These are phyloP conservation scores for Perizoma flavofasciatum DNA, from an alignment of 2,888 invertebrate genomes.

Conservation along the genomic window DNA sequence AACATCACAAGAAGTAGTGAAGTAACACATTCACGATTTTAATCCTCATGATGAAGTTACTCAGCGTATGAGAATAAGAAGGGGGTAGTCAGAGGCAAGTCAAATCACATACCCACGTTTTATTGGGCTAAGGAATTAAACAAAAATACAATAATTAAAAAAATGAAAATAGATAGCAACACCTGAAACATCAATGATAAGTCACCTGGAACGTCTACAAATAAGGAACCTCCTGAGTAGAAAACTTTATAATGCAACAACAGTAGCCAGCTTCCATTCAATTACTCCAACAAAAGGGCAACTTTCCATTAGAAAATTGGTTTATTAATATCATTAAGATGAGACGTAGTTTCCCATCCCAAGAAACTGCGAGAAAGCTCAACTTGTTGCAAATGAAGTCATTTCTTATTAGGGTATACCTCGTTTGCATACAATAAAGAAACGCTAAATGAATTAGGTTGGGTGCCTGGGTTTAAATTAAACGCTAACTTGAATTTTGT, in stretches of 20 bases:
- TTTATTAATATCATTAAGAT: slow-evolving; percentile 38
- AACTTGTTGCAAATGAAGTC: slow-evolving; percentile 46
- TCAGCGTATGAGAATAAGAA: too few species aligned
- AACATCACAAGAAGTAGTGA: too few species aligned
- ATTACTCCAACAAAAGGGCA: slow-evolving; percentile 27
- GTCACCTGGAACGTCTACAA: background rate
- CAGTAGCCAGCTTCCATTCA: slow-evolving; percentile 8
- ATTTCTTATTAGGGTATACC: slow-evolving; percentile 44
- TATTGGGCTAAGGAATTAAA: too few species aligned
- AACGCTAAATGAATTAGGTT: slow-evolving; percentile 49
- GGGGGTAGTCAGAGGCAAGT: too few species aligned
- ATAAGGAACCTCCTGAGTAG: background rate
- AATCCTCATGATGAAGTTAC: too few species aligned
- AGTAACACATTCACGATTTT: too few species aligned
- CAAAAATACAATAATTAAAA: too few species aligned
- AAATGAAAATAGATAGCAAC: background rate
- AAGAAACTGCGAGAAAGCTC: slow-evolving; percentile 27
- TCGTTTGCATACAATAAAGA: slow-evolving; percentile 63
- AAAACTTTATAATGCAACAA: slow-evolving; percentile 18
- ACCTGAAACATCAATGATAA: slow-evolving; percentile 3
- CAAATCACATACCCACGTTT: too few species aligned
- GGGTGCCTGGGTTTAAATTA: background rate
- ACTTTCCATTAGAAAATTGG: slow-evolving; percentile 40
- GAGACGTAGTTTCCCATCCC: slow-evolving; percentile 30
- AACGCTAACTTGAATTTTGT: slow-evolving; percentile 10